Conservation (phyloP, 2,113 vertebrate genomes). For the Calyptomena viridis region DNA sequence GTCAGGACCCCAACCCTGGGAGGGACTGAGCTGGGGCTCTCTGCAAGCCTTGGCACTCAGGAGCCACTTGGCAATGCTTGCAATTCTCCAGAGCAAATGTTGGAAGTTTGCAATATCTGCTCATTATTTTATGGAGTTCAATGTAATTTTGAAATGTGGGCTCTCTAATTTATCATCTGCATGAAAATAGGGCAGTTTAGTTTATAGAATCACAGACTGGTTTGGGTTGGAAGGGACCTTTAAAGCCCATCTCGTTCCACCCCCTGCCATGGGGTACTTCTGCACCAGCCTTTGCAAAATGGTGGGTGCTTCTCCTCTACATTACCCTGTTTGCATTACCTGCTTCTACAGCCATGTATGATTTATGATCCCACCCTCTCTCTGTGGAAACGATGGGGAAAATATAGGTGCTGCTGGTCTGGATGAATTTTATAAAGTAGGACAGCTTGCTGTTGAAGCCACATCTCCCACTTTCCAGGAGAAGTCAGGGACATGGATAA, state of each 20-base stretch:
- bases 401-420: background rate
- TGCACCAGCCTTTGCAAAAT: background rate
- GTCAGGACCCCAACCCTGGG: rapidly evolving
- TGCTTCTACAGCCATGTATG: background rate
- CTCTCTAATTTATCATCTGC: background rate
- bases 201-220: background rate
- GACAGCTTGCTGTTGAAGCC: background rate
- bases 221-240: background rate
- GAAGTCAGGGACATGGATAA: background rate
- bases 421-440: background rate
- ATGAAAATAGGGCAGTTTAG: background rate
- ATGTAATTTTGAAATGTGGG: background rate
- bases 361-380: background rate
- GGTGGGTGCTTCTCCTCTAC: background rate
- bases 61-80: rapidly evolving
- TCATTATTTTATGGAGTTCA: background rate
- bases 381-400: background rate
- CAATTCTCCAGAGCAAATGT: background rate
- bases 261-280: background rate
- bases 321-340: background rate
- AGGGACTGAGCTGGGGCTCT: too few species aligned
- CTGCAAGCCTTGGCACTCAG: background rate
- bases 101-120: background rate
- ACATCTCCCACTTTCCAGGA: background rate
- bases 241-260: background rate